Conservation (phyloP, 2,888 invertebrate genomes). For the Antheraea yamamai region DNA sequence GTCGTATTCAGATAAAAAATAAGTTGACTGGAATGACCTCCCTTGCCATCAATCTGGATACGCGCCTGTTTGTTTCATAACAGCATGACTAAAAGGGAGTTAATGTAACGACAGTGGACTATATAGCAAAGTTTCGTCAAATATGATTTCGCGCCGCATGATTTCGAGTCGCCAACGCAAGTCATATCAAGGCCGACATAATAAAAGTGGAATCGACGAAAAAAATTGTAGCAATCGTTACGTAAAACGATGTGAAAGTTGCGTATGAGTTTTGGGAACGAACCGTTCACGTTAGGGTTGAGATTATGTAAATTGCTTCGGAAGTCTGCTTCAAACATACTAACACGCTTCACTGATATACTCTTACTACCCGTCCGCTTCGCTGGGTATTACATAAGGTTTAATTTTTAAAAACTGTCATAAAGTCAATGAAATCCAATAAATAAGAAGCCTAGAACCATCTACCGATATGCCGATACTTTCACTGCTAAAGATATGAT, state of each 20-base stretch:
- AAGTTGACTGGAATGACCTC: not conserved
- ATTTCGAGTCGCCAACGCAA: conserved; percentile 56
- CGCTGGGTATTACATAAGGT: too few species aligned
- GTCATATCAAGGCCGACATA: conserved; percentile 63
- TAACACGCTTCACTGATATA: not conserved
- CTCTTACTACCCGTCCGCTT: not conserved
- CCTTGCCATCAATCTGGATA: not conserved
- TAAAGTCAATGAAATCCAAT: too few species aligned
- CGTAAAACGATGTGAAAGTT: conserved; percentile 63
- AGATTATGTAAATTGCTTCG: not conserved
- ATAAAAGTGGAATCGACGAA: conserved; percentile 59
- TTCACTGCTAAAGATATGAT: too few species aligned
- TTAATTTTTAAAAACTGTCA: too few species aligned
- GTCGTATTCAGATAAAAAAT: not conserved
- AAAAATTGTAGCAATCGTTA: conserved; percentile 64
- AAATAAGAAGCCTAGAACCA: too few species aligned
- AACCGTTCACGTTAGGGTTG: conserved; percentile 31
- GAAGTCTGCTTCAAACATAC: not conserved
- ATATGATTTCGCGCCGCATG: conserved; percentile 58
- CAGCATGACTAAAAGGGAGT: conserved; percentile 60
- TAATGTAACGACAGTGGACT: conserved; percentile 42
- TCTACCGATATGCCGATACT: too few species aligned
- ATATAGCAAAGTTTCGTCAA: conserved; percentile 59
- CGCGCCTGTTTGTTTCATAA: conserved; percentile 42
- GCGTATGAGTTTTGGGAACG: conserved; percentile 53